Evolutionary conservation across 92 coral and sea anemone species (phyloP).

Genomic region (Actinostola sp.): DNA sequence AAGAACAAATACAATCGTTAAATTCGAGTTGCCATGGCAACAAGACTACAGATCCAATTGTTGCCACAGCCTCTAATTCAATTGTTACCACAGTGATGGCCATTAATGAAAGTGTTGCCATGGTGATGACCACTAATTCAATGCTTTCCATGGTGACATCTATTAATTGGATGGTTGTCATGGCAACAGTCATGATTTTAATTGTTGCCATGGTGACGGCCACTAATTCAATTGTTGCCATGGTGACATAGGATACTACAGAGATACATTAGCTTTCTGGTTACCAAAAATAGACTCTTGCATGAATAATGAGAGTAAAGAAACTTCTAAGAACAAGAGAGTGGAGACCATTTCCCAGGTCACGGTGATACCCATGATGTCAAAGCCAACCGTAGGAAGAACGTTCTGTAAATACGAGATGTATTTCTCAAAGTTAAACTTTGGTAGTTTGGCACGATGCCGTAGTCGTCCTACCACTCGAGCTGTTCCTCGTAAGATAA

Average conservation of each 20-base stretch:
- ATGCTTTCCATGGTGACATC: no score
- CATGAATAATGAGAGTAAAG: constrained; percentile 79
- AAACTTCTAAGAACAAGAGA: constrained; percentile 73
- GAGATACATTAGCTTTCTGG: constrained; percentile 67
- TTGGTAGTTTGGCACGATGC: constrained; percentile 73
- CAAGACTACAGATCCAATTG: no score
- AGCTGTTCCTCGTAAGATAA: constrained; percentile 83
- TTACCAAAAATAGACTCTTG: constrained; percentile 95
- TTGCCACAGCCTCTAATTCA: not conserved
- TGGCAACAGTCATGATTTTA: not conserved
- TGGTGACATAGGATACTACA: constrained; percentile 17
- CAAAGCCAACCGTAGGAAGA: constrained; percentile 72
- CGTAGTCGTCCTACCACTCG: constrained; percentile 82
- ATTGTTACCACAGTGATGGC: not conserved
- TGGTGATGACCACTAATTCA: no score
- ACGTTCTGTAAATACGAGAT: constrained; percentile 91
- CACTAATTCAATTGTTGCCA: not conserved
- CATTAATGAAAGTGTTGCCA: not conserved
- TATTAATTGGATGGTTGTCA: not conserved
- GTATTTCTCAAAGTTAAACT: constrained; percentile 92
- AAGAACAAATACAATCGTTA: no score
- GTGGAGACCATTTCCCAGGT: constrained; percentile 95
- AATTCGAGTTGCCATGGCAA: no score
- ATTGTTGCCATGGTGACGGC: not conserved
- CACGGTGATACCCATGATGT: constrained; percentile 77